Evolutionary conservation across 2,113 vertebrate species (phyloP).

Genomic region (Columbina picui): DNA sequence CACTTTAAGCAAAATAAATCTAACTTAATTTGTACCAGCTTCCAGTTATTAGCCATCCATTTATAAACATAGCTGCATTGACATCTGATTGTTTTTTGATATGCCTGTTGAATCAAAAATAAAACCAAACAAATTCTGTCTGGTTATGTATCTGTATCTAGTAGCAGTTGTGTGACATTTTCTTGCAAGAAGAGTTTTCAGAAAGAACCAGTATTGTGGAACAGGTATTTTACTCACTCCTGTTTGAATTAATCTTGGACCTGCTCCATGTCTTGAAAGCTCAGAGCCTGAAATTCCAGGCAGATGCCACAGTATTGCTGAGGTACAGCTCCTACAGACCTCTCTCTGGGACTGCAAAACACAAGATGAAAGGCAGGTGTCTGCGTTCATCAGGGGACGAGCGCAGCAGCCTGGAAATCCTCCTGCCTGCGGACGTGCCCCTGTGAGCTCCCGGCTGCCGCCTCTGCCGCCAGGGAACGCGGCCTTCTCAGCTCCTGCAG

Average conservation of each 20-base stretch:
- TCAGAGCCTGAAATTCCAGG: not conserved
- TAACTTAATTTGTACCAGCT: conserved; percentile 25
- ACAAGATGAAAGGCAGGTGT: not conserved
- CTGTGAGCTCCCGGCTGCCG: not conserved
- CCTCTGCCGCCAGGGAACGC: not conserved
- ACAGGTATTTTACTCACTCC: not conserved
- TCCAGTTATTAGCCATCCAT: not conserved
- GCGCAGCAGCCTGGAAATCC: not conserved
- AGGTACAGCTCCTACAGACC: not conserved
- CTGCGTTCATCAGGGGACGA: not conserved
- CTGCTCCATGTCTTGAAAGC: not conserved
- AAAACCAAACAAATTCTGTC: not conserved
- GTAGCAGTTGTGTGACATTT: not conserved
- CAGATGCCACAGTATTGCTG: not conserved
- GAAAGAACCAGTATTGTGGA: not conserved
- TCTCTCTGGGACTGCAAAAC: not conserved
- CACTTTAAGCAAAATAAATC: conserved; percentile 38
- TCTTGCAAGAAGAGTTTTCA: not conserved
- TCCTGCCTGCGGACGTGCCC: not conserved
- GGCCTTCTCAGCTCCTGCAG: not conserved
- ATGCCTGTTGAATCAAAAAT: not conserved
- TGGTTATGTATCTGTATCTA: not conserved
- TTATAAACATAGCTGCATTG: not conserved
- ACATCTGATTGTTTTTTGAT: not conserved
- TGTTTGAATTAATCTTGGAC: not conserved